Conservation (phyloP, 2,888 invertebrate genomes). For the Leucoptera coffeella region DNA sequence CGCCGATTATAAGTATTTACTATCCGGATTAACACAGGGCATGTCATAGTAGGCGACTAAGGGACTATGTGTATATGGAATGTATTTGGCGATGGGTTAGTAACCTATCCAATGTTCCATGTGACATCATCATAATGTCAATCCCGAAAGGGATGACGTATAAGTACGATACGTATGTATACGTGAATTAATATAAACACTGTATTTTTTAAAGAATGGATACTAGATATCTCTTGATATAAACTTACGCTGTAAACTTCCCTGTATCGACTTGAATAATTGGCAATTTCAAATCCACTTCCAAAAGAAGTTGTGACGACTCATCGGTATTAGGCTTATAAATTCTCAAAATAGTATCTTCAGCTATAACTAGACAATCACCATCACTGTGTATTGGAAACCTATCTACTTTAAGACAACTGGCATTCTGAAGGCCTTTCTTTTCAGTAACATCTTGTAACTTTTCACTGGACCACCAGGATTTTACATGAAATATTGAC, state of each 20-base stretch:
- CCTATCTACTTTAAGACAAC: constrained; percentile 61
- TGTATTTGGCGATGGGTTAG: too few relatives aligned
- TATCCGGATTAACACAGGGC: too few relatives aligned
- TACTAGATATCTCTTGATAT: too few relatives aligned
- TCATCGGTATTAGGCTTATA: constrained; percentile 26
- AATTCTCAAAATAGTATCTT: constrained; percentile 23
- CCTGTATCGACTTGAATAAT: constrained; percentile 80
- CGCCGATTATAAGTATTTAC: too few relatives aligned
- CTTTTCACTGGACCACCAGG: constrained; percentile 80
- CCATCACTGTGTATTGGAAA: constrained; percentile 77
- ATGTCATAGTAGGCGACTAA: too few relatives aligned
- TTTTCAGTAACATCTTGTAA: constrained; percentile 43
- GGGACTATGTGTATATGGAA: too few relatives aligned
- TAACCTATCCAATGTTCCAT: too few relatives aligned
- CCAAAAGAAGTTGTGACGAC: constrained; percentile 67
- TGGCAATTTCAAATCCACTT: constrained; percentile 65
- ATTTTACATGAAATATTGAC: constrained; percentile 89
- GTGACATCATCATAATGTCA: too few relatives aligned
- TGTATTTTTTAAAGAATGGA: too few relatives aligned
- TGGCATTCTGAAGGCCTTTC: constrained; percentile 56
- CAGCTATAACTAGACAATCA: constrained; percentile 64
- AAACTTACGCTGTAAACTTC: constrained; percentile 56
- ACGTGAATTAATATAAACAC: too few relatives aligned
- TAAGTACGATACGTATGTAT: too few relatives aligned
- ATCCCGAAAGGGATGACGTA: too few relatives aligned